Percentiles rank a stretch among this genome's conserved stretches.
phyloP scores from a whole-genome alignment of 2,113 vertebrate genomes.

The Craseonycteris thonglongyai region DNA sequence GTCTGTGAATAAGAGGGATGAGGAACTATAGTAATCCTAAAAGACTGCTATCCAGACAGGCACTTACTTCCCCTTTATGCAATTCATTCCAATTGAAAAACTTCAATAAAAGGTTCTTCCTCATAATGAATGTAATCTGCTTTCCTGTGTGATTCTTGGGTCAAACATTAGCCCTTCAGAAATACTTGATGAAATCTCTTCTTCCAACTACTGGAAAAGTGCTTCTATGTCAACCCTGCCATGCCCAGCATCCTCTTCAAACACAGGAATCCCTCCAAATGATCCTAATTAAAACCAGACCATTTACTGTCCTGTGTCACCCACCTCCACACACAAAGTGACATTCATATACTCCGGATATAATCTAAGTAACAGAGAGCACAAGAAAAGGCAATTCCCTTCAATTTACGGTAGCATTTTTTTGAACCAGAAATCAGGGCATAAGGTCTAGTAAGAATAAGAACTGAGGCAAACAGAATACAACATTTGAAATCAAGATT shows the following conservation, averaged over 20 bases:
- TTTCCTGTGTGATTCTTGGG: neutral
- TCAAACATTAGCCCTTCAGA: neutral
- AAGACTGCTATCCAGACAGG: fast-evolving
- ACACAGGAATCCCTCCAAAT: neutral
- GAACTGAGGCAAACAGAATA: neutral
- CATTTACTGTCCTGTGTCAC: neutral
- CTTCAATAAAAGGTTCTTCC: neutral
- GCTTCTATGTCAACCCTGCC: neutral
- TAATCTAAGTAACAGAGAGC: neutral
- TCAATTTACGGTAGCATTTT: neutral
- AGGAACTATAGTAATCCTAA: fast-evolving
- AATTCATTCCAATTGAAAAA: neutral
- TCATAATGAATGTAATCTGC: neutral
- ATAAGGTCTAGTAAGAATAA: neutral
- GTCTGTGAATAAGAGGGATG: neutral
- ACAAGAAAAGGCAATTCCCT: neutral
- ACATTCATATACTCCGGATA: neutral
- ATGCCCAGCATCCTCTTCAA: neutral
- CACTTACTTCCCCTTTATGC: neutral
- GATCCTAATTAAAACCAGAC: neutral
- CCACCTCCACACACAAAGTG: neutral
- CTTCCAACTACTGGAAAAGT: neutral
- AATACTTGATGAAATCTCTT: neutral
- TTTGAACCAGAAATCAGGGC: neutral
- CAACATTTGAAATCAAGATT: neutral